phyloP scores from a whole-genome alignment of 1,140 invertebrate species.

The Nebria ingens region DNA sequence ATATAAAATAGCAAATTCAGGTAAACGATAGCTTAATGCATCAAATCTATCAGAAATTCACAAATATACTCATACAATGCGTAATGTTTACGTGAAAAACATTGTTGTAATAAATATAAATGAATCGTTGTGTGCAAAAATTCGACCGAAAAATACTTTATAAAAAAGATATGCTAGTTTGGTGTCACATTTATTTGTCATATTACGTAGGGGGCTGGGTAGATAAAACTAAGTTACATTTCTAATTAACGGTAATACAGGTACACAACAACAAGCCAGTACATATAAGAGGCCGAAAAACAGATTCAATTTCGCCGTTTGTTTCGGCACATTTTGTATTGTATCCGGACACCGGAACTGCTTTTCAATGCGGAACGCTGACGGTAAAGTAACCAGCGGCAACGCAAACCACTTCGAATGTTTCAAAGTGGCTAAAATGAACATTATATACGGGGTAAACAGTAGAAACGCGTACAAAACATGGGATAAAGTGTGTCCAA shows the following conservation, averaged over 20 bases:
- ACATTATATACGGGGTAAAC: slow-evolving; percentile 84
- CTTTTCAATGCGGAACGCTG: slow-evolving; percentile 84
- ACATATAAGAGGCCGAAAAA: slow-evolving; percentile 85
- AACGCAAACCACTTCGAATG: slow-evolving; percentile 80
- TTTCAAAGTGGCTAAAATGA: slow-evolving; percentile 72
- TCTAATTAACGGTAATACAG: slow-evolving; percentile 41
- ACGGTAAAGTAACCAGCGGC: slow-evolving; percentile 74
- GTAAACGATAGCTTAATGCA: no score
- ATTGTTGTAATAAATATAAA: no score
- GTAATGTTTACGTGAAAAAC: background rate
- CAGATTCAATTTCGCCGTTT: slow-evolving; percentile 83
- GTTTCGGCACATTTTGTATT: slow-evolving; percentile 70
- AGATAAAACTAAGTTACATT: background rate
- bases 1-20: no score
- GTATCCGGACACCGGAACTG: slow-evolving; percentile 68
- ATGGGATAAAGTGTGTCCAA: slow-evolving; percentile 83
- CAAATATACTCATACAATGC: background rate
- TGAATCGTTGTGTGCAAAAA: background rate
- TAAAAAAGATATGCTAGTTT: background rate
- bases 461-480: slow-evolving; percentile 82
- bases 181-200: no score
- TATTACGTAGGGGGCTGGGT: background rate
- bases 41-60: background rate
- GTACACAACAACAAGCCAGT: slow-evolving; percentile 57
- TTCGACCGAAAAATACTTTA: background rate